phyloP scores from a whole-genome alignment of 2,888 invertebrate species.

The Sceliomorpha sp. region DNA sequence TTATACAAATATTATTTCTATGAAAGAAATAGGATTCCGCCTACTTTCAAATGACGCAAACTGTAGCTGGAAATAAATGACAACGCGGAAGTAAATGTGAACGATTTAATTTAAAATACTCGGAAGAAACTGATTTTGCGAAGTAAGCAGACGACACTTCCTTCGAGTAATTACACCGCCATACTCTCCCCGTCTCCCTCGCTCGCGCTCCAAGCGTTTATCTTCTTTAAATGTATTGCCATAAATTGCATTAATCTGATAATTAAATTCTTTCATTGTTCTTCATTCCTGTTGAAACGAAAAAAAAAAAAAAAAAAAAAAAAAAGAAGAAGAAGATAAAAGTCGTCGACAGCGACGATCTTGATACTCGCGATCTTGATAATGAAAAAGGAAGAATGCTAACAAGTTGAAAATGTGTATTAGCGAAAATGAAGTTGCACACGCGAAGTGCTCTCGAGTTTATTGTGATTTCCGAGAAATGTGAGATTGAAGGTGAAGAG shows the following conservation, averaged over 20 bases:
- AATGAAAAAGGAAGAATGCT: constrained; percentile 28
- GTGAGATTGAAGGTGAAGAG: constrained; percentile 14
- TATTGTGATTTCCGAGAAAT: constrained; percentile 44
- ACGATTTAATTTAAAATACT: too few species aligned
- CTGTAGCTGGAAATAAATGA: too few species aligned
- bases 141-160: too few species aligned
- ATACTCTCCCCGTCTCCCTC: too few species aligned
- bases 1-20: too few species aligned
- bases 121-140: too few species aligned
- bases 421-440: constrained; percentile 54
- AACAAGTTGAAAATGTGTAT: constrained; percentile 42
- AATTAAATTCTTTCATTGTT: constrained; percentile 45
- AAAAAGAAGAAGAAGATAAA: neutral
- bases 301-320: constrained; percentile 15
- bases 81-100: too few species aligned
- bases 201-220: too few species aligned
- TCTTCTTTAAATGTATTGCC: too few species aligned
- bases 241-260: constrained; percentile 21
- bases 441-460: constrained; percentile 41
- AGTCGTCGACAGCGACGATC: constrained; percentile 15
- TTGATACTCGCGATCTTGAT: constrained; percentile 27
- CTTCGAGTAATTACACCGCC: too few species aligned
- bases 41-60: neutral
- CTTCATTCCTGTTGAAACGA: constrained; percentile 11
- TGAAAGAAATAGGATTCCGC: too few species aligned